phyloP scores from a whole-genome alignment of 1,140 invertebrate species.

The Lamellibrachia luymesi region DNA sequence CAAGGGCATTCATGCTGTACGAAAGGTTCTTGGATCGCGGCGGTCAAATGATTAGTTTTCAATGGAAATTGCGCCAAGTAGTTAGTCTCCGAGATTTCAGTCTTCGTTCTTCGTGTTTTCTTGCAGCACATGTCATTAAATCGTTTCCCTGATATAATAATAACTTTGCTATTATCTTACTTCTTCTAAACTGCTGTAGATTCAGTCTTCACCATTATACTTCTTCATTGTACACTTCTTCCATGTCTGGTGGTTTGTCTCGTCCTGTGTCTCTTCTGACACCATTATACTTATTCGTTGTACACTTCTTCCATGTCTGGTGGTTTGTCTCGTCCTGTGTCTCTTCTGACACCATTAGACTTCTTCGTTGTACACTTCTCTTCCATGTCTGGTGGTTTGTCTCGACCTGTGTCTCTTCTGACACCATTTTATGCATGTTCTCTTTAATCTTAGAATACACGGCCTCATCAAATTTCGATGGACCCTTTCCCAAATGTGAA shows the following conservation, averaged over 20 bases:
- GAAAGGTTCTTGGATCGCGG: too few relatives aligned
- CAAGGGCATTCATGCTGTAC: too few relatives aligned
- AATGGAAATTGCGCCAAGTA: neutral
- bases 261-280: neutral
- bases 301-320: neutral
- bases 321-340: neutral
- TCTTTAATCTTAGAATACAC: neutral
- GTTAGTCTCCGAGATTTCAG: neutral
- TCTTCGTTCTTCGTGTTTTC: neutral
- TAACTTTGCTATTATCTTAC: neutral
- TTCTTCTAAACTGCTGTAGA: neutral
- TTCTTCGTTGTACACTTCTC: neutral
- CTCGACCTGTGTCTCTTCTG: neutral
- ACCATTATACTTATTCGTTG: neutral
- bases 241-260: neutral
- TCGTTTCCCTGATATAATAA: neutral
- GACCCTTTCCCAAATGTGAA: neutral
- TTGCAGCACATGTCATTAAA: neutral
- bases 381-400: neutral
- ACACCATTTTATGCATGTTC: neutral
- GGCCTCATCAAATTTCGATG: neutral
- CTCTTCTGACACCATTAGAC: neutral
- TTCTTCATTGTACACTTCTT: neutral
- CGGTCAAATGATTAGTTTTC: neutral
- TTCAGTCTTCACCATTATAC: neutral